Base-by-base conservation (phyloP, 2,888 invertebrate species). In the Parnassius mnemosyne region DNA sequence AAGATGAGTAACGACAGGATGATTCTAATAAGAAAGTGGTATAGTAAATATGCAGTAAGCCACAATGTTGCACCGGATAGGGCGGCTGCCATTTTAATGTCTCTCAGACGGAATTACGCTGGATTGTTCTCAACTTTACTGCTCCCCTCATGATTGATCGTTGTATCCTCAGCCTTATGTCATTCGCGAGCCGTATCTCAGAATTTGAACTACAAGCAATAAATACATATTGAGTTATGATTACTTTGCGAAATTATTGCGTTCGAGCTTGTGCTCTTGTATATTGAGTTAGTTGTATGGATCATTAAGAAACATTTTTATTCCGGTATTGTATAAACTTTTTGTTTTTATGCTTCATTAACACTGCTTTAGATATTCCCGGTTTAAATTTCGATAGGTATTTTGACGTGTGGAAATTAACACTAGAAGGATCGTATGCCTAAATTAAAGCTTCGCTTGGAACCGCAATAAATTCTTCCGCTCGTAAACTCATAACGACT, bases 31-130 rank as follows among this genome's bases (percentile, higher is more conserved):
- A 78, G 81, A 80, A 75, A 79, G 77, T 70, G 66, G 77, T 76
- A 74, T 77, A 74, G 73, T 73, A 73, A 69, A 69, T 70, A 71
- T 74, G 74, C 70, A 71, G 73, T 69, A 68, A 66, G 77, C 82
- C 76, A 90, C 90, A 87, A 80, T 89, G 90, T 91, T 89, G 89
- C 89, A 84, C 90, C 90, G 90, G 90, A 91, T 90, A 89, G 89
- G 90, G 89, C 89, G 88, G 85, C 84, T 79, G 87, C 84, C 81
- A 84, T 89, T 89, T 91, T 91, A 91, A 91, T 90, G 90, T 91
- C 89, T 81, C 84, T 87, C 87, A 79, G 87, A 85, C 89, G 90
- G 90, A 91, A 90, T 90, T 90, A 91, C 90, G 89, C 90, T 84
- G 90, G 89, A 90, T 91, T 91, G 90, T 91, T 91, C 90, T 89